Conservation (phyloP, 2,888 invertebrate genomes). For the Hirtodrosophila cameraria region DNA sequence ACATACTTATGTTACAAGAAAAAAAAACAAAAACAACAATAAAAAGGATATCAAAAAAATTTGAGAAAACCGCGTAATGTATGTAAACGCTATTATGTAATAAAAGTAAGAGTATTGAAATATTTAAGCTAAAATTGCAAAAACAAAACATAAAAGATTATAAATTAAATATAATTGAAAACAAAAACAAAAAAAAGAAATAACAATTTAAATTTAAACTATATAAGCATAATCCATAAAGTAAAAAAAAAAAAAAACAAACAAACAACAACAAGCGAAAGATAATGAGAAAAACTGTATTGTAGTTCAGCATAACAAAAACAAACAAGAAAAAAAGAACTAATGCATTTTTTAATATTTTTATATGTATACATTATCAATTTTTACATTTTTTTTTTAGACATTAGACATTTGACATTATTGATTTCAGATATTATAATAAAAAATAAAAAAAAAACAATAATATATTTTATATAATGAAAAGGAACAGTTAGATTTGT, state of each 20-base stretch:
- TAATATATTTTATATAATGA: slow-evolving; percentile 25
- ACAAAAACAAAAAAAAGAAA: slow-evolving; percentile 17
- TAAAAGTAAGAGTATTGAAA: slow-evolving; percentile 69
- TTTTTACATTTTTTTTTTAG: slow-evolving; percentile 82
- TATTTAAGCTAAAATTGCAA: slow-evolving; percentile 58
- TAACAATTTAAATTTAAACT: slow-evolving; percentile 19
- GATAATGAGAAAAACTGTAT: slow-evolving; percentile 70
- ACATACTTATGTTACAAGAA: slow-evolving; percentile 29
- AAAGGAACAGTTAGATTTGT: background rate
- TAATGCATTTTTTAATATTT: slow-evolving; percentile 83
- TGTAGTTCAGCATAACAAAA: slow-evolving; percentile 73
- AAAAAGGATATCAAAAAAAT: slow-evolving; percentile 21
- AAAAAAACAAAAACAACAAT: slow-evolving; percentile 13
- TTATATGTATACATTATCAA: slow-evolving; percentile 83
- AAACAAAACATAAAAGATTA: slow-evolving; percentile 23
- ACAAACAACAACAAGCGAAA: slow-evolving; percentile 43
- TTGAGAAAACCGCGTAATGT: slow-evolving; percentile 38
- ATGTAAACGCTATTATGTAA: slow-evolving; percentile 62
- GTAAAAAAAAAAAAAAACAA: slow-evolving; percentile 49
- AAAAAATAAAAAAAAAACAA: slow-evolving; percentile 54
- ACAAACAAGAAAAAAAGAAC: slow-evolving; percentile 62
- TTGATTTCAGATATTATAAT: slow-evolving; percentile 82
- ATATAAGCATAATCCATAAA: slow-evolving; percentile 64
- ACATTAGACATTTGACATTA: slow-evolving; percentile 82
- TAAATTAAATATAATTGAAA: slow-evolving; percentile 14